Evolutionary conservation across 2,113 vertebrate genomes (phyloP).

Genomic region (Haplotaxodon microlepis): DNA sequence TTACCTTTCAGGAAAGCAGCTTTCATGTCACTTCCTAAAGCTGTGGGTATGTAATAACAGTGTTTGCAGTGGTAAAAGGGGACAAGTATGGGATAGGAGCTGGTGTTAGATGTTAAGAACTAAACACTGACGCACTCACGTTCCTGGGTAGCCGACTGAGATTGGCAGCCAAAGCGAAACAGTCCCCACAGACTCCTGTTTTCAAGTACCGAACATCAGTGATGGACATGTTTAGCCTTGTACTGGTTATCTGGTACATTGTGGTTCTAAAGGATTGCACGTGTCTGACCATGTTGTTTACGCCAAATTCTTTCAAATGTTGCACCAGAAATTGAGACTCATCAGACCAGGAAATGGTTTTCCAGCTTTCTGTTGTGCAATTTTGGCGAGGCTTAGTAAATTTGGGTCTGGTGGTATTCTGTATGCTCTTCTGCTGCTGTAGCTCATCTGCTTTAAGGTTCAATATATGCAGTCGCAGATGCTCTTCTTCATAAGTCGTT

Average conservation of each 20-base stretch:
- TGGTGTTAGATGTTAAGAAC: neutral
- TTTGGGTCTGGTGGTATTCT: fast-evolving
- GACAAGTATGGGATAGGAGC: neutral
- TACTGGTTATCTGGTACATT: neutral
- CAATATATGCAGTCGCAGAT: neutral
- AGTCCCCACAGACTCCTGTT: neutral
- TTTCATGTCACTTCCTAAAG: slow-evolving; percentile 1
- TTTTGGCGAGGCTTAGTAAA: neutral
- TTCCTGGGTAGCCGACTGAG: neutral
- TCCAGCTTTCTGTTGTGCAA: neutral
- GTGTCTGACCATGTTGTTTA: neutral
- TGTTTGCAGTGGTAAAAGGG: neutral
- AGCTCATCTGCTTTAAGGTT: neutral
- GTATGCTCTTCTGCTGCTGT: neutral
- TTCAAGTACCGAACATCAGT: neutral
- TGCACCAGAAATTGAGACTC: neutral
- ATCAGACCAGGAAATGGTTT: neutral
- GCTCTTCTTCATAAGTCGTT: neutral
- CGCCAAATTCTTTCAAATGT: neutral
- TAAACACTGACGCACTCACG: neutral
- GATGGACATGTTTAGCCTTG: neutral
- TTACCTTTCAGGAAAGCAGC: neutral
- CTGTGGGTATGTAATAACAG: neutral
- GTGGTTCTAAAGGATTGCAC: neutral
- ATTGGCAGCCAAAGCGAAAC: neutral